phyloP scores from a whole-genome alignment of 2,888 invertebrate species.

The Perithous albicinctus region DNA sequence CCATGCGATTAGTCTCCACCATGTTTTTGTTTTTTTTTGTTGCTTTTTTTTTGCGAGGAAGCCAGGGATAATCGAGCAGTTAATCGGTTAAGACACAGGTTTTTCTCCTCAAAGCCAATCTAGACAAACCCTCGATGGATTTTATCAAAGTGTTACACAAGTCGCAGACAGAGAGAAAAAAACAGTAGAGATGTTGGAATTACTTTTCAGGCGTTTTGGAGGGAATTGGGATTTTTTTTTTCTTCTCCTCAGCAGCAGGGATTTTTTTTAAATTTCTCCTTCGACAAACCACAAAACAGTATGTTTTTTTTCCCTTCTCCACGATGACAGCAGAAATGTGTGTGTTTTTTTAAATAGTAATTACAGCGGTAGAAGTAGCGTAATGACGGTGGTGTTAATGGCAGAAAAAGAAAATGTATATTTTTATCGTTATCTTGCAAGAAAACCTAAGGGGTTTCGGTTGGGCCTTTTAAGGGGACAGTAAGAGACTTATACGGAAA shows the following conservation, averaged over 20 bases:
- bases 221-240: slow-evolving; percentile 15
- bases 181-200: neutral
- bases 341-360: no score
- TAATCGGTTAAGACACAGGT: slow-evolving; percentile 49
- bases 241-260: neutral
- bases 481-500: slow-evolving; percentile 18
- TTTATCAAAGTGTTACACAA: slow-evolving; percentile 45
- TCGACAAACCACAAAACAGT: slow-evolving; percentile 40
- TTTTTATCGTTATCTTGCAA: slow-evolving; percentile 35
- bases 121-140: slow-evolving; percentile 25
- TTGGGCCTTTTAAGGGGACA: slow-evolving; percentile 14
- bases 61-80: slow-evolving; percentile 49
- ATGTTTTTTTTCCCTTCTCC: slow-evolving; percentile 35
- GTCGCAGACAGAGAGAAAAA: slow-evolving; percentile 27
- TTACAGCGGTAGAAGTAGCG: slow-evolving; percentile 40
- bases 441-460: slow-evolving; percentile 30
- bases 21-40: no score
- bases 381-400: slow-evolving; percentile 40
- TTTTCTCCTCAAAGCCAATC: slow-evolving; percentile 41
- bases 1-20: slow-evolving; percentile 79
- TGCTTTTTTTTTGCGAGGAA: slow-evolving; percentile 34
- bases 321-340: slow-evolving; percentile 42
- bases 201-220: slow-evolving; percentile 31
- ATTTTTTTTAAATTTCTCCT: neutral
- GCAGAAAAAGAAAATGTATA: slow-evolving; percentile 51